Conservation (phyloP, 2,888 invertebrate genomes). For the Bedellia somnulentella region DNA sequence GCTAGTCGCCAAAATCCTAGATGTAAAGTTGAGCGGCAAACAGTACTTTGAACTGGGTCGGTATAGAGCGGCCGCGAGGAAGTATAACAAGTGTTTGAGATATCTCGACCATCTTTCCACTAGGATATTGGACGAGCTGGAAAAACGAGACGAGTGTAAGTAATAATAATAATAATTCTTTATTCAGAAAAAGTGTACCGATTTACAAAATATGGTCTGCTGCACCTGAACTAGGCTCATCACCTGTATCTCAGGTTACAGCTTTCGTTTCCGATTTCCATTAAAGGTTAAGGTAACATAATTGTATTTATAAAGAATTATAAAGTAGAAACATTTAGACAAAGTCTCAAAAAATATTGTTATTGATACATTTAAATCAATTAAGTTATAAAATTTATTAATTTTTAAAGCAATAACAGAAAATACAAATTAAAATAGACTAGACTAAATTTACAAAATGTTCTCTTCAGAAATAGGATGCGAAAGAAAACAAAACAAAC, state of each 20-base stretch:
- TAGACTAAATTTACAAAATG: no score
- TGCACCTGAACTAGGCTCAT: background rate
- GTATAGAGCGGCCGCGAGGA: conserved; percentile 67
- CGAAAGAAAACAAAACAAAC: background rate
- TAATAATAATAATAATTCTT: no score
- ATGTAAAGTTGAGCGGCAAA: conserved; percentile 76
- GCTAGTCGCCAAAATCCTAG: no score
- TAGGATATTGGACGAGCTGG: conserved; percentile 16
- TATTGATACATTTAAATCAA: no score
- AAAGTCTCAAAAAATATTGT: no score
- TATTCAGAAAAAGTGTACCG: no score
- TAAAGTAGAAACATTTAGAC: background rate
- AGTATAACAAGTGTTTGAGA: conserved; percentile 79
- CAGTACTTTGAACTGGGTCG: conserved; percentile 62
- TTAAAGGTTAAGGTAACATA: background rate
- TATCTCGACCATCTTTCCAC: conserved; percentile 60
- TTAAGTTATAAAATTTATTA: no score
- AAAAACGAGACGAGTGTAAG: conserved; percentile 20
- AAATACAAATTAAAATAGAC: no score
- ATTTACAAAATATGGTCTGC: no score
- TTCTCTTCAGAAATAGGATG: background rate
- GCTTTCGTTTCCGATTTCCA: background rate
- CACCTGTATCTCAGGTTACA: no score
- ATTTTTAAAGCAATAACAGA: no score
- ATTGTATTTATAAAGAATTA: background rate